Evolutionary conservation across 2,888 invertebrate genomes (phyloP).

Genomic region (Agonum fuliginosum): DNA sequence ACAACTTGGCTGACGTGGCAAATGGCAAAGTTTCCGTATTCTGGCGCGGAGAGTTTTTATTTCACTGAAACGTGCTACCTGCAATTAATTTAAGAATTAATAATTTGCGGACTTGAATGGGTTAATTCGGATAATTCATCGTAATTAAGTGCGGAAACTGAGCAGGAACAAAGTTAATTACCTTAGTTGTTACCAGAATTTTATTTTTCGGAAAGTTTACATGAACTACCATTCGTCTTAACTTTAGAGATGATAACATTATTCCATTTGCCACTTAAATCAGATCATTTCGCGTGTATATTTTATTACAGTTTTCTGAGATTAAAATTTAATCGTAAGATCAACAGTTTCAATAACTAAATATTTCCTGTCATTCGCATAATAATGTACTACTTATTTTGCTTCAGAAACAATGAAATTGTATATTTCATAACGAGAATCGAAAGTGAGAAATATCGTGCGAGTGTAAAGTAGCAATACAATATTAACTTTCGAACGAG

Average conservation of each 20-base stretch:
- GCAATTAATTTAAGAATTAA: slow-evolving; percentile 59
- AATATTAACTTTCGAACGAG: no score
- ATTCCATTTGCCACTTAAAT: no score
- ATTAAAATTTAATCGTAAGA: no score
- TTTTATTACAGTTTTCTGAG: no score
- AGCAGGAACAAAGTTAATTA: slow-evolving; percentile 53
- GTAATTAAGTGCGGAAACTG: slow-evolving; percentile 57
- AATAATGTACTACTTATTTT: neutral
- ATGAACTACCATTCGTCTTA: slow-evolving; percentile 54
- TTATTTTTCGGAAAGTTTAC: slow-evolving; percentile 49
- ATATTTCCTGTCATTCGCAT: no score
- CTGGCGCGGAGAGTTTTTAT: slow-evolving; percentile 44
- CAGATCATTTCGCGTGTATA: no score
- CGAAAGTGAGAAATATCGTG: no score
- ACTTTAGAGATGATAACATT: slow-evolving; percentile 6
- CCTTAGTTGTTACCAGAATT: slow-evolving; percentile 44
- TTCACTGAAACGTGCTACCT: slow-evolving; percentile 55
- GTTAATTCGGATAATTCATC: slow-evolving; percentile 58
- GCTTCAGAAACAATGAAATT: neutral
- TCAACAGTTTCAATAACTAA: no score
- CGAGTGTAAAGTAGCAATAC: no score
- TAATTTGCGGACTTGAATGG: slow-evolving; percentile 57
- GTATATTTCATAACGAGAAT: neutral
- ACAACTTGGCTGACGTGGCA: slow-evolving; percentile 32
- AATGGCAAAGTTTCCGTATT: slow-evolving; percentile 55